Evolutionary conservation across 2,888 invertebrate species (phyloP).

Genomic region (Dynastes grantii): DNA sequence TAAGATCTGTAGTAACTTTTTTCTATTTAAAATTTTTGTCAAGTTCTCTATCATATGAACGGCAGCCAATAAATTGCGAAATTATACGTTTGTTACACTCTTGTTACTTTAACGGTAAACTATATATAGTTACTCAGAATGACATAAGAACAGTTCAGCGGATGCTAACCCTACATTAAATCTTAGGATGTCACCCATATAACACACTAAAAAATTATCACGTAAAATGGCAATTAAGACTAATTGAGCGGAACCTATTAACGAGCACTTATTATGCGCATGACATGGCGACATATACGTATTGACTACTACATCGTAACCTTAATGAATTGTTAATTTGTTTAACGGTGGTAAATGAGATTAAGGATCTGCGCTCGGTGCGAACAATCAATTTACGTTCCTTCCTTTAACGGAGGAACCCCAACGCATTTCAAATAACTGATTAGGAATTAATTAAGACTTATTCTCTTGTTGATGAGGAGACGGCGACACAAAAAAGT

Average conservation of each 20-base stretch:
- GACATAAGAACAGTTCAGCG: no score
- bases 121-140: no score
- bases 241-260: slow-evolving; percentile 32
- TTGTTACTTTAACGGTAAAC: no score
- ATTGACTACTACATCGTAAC: slow-evolving; percentile 14
- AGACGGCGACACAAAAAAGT: no score
- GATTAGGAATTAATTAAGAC: not conserved
- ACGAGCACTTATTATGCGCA: slow-evolving; percentile 23
- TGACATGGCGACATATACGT: not conserved
- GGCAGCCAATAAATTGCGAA: no score
- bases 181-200: no score
- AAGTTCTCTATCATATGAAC: no score
- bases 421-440: not conserved
- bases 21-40: no score
- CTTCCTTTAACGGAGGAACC: slow-evolving; percentile 18
- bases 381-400: slow-evolving; percentile 37
- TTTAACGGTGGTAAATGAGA: slow-evolving; percentile 35
- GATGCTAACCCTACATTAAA: no score
- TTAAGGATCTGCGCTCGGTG: slow-evolving; percentile 31
- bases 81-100: no score
- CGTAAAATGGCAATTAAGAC: slow-evolving; percentile 1
- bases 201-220: slow-evolving; percentile 10
- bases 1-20: no score
- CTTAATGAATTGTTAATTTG: slow-evolving; percentile 39
- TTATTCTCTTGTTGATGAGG: no score